Conservation (phyloP, 2,797 vertebrate genomes). For the Tachyglossus aculeatus region DNA sequence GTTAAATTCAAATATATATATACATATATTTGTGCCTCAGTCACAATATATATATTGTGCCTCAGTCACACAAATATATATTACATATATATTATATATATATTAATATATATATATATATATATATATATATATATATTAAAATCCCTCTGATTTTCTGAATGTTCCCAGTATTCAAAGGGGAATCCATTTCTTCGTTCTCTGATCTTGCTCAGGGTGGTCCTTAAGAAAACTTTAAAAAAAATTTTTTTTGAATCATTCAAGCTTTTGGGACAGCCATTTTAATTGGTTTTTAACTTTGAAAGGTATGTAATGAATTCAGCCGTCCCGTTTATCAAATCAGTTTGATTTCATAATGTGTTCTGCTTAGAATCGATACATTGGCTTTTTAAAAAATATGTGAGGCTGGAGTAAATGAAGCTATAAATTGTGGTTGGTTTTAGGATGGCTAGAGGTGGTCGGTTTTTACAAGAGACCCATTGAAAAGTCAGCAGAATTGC, state of each 20-base stretch:
- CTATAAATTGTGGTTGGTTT: background rate
- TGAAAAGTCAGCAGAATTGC: too few relatives aligned
- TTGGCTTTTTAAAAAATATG: background rate
- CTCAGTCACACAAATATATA: too few relatives aligned
- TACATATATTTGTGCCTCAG: too few relatives aligned
- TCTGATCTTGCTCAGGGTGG: background rate
- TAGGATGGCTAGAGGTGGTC: background rate
- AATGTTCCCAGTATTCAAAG: background rate
- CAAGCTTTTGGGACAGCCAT: background rate
- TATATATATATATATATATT: too few relatives aligned
- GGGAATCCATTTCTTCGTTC: background rate
- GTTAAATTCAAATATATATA: too few relatives aligned
- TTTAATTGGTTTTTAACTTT: constrained; percentile 8
- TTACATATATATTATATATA: too few relatives aligned
- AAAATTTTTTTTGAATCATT: background rate
- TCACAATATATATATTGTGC: too few relatives aligned
- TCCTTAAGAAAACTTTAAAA: background rate
- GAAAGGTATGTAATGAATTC: background rate
- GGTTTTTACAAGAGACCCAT: background rate
- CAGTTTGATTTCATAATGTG: constrained; percentile 17
- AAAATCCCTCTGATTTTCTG: background rate
- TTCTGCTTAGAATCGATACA: background rate
- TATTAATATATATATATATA: too few relatives aligned
- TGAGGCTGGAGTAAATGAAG: background rate
- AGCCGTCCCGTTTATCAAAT: background rate